Base-by-base conservation (phyloP, 1,140 invertebrate species). In the Drosophila lacertosa region DNA sequence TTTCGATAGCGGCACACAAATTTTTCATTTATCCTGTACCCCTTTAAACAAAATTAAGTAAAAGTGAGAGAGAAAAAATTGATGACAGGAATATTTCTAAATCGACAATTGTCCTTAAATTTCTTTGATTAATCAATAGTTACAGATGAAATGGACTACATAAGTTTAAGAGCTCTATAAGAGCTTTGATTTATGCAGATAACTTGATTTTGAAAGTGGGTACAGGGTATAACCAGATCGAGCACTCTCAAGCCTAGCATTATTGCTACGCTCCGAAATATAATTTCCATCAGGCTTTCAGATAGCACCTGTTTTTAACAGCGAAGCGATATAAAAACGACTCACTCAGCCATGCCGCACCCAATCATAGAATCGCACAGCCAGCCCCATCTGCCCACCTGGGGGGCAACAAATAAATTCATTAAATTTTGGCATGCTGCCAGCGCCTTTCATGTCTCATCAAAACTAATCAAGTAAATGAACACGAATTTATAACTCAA, bases 391-490 rank as follows among this genome's bases (percentile, higher is more conserved):
- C n/a, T n/a, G 9, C 26, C 18, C 48, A 18, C 16, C n/a, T 2
- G 45, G 13, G 32, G 29, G 18, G 48, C 66, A 55, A 29, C 47
- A 45, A 77, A 81, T 63, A 67, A 65, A 33, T 80, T 65, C 73
- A 84, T 84, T 84, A 69, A 73, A 77, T 70, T 86, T 69, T 67
- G 60, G 69, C 80, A 83, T 63, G 75, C 71, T 84, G 77, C 67
- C 80, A 86, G 64, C 60, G 66, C 72, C 81, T 84, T 88, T 88
- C 82, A 86, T 88, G 81, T 88, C 74, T 77, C 81, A 88, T 86
- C 81, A 86, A 67, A 86, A 88, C 81, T 86, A 86, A 86, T 86
- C 81, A 86, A 86, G 59, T 88, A 86, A 86, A 88, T 88, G 77
- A 88, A 84, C 77, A 86, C 81, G 58, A 82, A 86, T 72, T 55